phyloP scores from a whole-genome alignment of 2,888 invertebrate species.

The Meloe dianella region DNA sequence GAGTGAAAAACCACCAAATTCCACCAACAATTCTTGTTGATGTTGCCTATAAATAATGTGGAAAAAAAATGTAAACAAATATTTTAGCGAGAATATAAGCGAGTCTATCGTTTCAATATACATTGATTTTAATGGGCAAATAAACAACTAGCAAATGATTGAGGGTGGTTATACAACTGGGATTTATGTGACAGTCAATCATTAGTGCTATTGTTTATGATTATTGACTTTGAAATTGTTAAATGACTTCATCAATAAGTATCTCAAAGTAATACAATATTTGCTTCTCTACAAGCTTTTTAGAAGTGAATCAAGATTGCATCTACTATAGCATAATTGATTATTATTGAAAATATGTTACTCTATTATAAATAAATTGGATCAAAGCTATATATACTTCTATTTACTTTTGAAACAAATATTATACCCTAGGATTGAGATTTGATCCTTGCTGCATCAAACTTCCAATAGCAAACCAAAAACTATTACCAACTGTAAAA shows the following conservation, averaged over 20 bases:
- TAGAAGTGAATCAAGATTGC: background rate
- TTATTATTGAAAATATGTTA: background rate
- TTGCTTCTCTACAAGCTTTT: background rate
- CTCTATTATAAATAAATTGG: background rate
- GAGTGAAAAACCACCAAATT: conserved; percentile 99
- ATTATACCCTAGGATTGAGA: conserved; percentile 85
- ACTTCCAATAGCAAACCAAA: conserved; percentile 97
- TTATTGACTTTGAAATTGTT: background rate
- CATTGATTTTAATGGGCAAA: background rate
- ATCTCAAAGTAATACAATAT: conserved; percentile 10
- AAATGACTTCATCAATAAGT: background rate
- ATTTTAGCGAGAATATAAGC: background rate
- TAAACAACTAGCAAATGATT: background rate
- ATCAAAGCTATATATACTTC: conserved; percentile 4
- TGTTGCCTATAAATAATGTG: conserved; percentile 71
- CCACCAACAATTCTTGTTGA: conserved; percentile 95
- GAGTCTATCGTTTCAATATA: background rate
- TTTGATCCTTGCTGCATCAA: conserved; percentile 93
- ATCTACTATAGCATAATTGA: background rate
- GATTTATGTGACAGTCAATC: background rate
- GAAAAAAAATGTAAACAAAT: background rate
- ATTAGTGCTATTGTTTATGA: background rate
- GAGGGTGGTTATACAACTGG: background rate
- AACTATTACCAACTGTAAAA: conserved; percentile 85
- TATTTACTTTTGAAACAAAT: conserved; percentile 36